Base-by-base conservation (phyloP, 2,113 vertebrate species). In the Oriolus oriolus region DNA sequence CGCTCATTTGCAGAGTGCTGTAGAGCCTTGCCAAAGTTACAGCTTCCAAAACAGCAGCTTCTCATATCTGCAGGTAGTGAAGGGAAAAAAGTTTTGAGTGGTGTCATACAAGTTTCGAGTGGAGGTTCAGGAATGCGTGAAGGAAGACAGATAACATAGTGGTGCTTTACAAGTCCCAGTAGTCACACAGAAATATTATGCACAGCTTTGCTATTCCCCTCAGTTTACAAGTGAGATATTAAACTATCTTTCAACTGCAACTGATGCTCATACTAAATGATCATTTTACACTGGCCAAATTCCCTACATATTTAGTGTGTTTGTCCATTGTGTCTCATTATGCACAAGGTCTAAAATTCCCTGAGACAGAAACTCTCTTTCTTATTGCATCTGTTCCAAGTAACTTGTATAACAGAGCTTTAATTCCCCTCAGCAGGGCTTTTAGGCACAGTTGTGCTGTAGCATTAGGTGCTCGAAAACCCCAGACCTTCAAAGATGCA, bases 141-240 rank as follows among this genome's bases (percentile, higher is more conserved):
- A 65, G 54, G 41, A 68, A 69, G 59, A 79, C 16, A 28, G 6
- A 23, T n/a, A 49, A 56, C 2, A 21, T 5, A 49, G 4, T 1
- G 0, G 26, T 35, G 45, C 22, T 76, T 94, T 66, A 30, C n/a
- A 41, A 44, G 41, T 64, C 78, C 39, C 69, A 37, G 44, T 3
- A 56, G 56, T n/a, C 26, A 37, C 42, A 60, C 9, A n/a, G 53
- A 71, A 94, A 87, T 64, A 75, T 11, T 64, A 10, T n/a, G 44
- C 24, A 71, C 60, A 37, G 31, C 17, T 93, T 75, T 82, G 33
- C 33, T 75, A 35, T 63, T 82, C 27, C 52, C 49, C 28, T 89
- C 41, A 41, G 52, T 84, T 74, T 81, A 64, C 65, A 87, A 84
- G 47, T 31, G 56, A 79, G 65, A 57, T 90, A 89, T 90, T 87